Evolutionary conservation across 2,797 vertebrate genomes (phyloP).

Genomic region (Borostomias antarcticus): DNA sequence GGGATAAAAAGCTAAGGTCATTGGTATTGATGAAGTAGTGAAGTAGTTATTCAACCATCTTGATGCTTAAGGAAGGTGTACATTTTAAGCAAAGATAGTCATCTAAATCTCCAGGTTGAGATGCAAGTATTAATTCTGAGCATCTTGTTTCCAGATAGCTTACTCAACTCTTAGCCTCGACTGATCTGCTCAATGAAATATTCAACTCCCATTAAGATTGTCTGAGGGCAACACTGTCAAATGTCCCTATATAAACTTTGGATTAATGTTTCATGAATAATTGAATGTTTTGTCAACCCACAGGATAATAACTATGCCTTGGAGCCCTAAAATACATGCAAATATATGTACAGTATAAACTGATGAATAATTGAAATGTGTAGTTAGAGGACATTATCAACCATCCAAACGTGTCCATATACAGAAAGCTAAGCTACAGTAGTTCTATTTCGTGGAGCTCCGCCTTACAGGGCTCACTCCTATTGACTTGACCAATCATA

Average conservation of each 20-base stretch:
- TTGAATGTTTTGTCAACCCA: conserved; percentile 47
- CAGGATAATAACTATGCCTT: conserved; percentile 21
- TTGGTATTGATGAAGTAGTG: conserved; percentile 31
- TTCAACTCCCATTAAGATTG: conserved; percentile 37
- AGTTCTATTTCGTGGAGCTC: no score
- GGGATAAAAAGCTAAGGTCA: conserved; percentile 56
- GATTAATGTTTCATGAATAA: conserved; percentile 54
- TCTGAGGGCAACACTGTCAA: conserved; percentile 32
- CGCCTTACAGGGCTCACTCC: no score
- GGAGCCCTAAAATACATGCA: conserved; percentile 23
- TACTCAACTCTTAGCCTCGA: neutral
- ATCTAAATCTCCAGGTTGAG: neutral
- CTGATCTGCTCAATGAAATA: conserved; percentile 15
- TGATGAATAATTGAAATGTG: conserved; percentile 48
- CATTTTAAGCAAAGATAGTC: neutral
- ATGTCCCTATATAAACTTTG: conserved; percentile 48
- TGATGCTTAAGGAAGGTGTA: conserved; percentile 6
- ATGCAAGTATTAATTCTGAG: neutral
- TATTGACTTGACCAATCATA: no score
- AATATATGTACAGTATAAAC: conserved; percentile 30
- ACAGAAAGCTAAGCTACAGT: no score
- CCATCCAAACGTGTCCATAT: conserved; percentile 21
- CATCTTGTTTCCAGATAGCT: conserved; percentile 3
- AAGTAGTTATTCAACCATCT: conserved; percentile 23
- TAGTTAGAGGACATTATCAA: conserved; percentile 33